Evolutionary conservation across 2,113 vertebrate species (phyloP).

Genomic region (Ornithorhynchus anatinus): DNA sequence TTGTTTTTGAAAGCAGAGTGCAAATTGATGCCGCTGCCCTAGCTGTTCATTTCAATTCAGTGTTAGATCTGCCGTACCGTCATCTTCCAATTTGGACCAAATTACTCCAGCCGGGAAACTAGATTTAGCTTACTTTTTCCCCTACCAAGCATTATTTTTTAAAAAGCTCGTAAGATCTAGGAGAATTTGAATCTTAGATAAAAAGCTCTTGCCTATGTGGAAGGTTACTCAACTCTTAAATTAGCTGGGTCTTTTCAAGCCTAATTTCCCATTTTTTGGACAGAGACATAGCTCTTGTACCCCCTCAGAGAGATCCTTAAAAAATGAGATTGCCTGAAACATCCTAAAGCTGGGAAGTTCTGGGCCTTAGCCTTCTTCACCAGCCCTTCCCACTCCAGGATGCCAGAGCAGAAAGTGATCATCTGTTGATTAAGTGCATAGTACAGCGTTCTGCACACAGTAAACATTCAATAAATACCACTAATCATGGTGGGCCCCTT

Average conservation of each 20-base stretch:
- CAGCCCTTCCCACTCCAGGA: too few species aligned
- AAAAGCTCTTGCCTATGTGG: slow-evolving; percentile 6
- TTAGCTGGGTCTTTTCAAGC: neutral
- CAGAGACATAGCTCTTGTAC: slow-evolving; percentile 29
- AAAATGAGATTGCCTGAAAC: neutral
- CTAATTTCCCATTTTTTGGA: neutral
- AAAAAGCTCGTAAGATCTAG: neutral
- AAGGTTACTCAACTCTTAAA: slow-evolving; percentile 46
- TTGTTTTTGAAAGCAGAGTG: too few species aligned
- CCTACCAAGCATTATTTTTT: neutral
- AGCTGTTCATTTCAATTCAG: slow-evolving; percentile 13
- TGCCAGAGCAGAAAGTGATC: too few species aligned
- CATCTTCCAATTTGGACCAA: neutral
- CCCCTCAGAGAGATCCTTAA: slow-evolving; percentile 24
- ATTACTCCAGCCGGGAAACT: too few species aligned
- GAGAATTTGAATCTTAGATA: slow-evolving; percentile 12
- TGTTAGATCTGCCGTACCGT: slow-evolving; percentile 19
- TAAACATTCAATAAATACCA: too few species aligned
- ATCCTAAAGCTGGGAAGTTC: too few species aligned
- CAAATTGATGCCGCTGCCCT: too few species aligned
- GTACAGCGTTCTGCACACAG: too few species aligned
- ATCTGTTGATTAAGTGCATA: too few species aligned
- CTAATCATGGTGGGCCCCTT: too few species aligned
- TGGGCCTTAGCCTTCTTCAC: too few species aligned
- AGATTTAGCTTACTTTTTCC: slow-evolving; percentile 49